phyloP scores from a whole-genome alignment of 2,797 vertebrate species.

The Pipistrellus kuhlii region DNA sequence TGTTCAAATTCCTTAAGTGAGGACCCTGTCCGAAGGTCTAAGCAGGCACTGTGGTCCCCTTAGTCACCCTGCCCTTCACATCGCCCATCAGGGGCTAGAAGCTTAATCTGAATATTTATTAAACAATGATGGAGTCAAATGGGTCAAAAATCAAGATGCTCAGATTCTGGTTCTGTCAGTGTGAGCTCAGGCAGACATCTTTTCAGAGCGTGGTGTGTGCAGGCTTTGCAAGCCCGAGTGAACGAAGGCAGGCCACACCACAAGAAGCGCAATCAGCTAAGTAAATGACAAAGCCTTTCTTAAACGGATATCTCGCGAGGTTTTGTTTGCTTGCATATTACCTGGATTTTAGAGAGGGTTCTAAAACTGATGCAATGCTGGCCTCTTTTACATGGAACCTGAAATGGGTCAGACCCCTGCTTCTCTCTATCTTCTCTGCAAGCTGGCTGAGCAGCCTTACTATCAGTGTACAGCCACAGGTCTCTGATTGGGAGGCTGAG shows the following conservation, averaged over 20 bases:
- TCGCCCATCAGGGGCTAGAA: rapidly evolving
- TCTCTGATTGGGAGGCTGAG: neutral
- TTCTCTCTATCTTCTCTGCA: neutral
- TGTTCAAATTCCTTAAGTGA: too few species aligned
- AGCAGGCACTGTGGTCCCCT: neutral
- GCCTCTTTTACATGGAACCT: too few species aligned
- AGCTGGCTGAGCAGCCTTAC: rapidly evolving
- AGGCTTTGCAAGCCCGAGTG: neutral
- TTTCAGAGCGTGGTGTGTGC: rapidly evolving
- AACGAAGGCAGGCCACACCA: neutral
- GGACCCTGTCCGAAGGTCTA: neutral
- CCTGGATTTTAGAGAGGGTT: neutral
- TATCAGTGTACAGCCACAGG: neutral
- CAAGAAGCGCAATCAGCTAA: neutral
- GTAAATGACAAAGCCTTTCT: too few species aligned
- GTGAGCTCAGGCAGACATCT: neutral
- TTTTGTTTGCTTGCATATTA: neutral
- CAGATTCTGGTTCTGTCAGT: neutral
- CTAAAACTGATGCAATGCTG: too few species aligned
- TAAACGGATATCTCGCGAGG: neutral
- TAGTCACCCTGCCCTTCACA: neutral
- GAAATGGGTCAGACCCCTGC: rapidly evolving
- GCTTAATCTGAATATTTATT: neutral
- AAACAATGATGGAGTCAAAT: neutral
- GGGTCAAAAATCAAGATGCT: neutral